A percentile compares a stretch with the other conserved stretches of the same genome.
Conservation (phyloP, 2,113 vertebrate species). For the rat (Rattus norvegicus) region GRCr8 NC_086026.1:89972501-89973000, state of each 20-base stretch:
- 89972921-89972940: too few relatives aligned
- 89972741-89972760: background rate
- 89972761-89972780: background rate
- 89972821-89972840: background rate
- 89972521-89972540: conserved; percentile 14
- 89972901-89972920: background rate
- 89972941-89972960: background rate
- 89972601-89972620: background rate
- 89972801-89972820: conserved; percentile 7
- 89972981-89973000: conserved; percentile 38
- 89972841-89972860: background rate
- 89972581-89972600: conserved; percentile 28
- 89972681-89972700: background rate
- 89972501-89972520: background rate
- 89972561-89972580: background rate
- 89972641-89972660: background rate
- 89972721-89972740: background rate
- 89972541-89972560: conserved; percentile 9
- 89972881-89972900: background rate
- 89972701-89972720: background rate
- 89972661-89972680: background rate
- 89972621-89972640: background rate
- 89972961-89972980: conserved; percentile 21
- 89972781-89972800: conserved; percentile 19
- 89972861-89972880: background rate